Base-by-base conservation (phyloP, 1,140 invertebrate genomes). In the Drosophila sturtevanti region DNA sequence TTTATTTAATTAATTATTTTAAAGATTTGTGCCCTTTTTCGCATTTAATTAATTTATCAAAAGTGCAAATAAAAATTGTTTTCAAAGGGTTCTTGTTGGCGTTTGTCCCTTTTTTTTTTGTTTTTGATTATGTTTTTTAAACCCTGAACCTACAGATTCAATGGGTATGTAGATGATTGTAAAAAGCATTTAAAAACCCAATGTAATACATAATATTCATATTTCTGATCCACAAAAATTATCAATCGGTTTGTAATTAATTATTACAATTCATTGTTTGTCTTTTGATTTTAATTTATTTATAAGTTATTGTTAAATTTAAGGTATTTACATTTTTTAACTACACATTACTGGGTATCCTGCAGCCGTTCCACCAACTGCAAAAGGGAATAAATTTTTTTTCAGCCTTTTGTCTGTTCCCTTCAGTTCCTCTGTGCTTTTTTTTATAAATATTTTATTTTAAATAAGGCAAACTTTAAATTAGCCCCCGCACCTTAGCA, bases 1-100 rank as follows among this genome's bases (percentile, higher is more conserved):
- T 82, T 87, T 87, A 89, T 84, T 89, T 89, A 89, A 89, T 89
- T 89, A 89, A 87, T 87, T 87, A 87, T 89, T 89, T 89, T 84
- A 84, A 89, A 89, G 84, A 89, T 89, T 79, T 79, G 44, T 67
- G 51, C 48, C 79, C 84, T 69, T 79, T 78, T 81, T 72, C 67
- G 84, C 69, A 77, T 84, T 87, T 84, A 89, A 89, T 89, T 89
- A 89, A 89, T 89, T 89, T 89, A 89, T 89, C 79, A 84, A 89
- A 89, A 89, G 84, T 84, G 73, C 72, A 89, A 89, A 89, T 89
- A 81, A 76, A 86, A 81, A 79, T 81, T 79, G 68, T 63, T 55
- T 73, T 77, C 69, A 51, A 62, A 74, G 52, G 67, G 66, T 59
- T 60, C 67, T 63, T 48, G 37, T 44, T 41, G 38, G 22, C 37